Evolutionary conservation across 92 coral and sea anemone genomes (phyloP).

Genomic region (Epizoanthus stellaris): DNA sequence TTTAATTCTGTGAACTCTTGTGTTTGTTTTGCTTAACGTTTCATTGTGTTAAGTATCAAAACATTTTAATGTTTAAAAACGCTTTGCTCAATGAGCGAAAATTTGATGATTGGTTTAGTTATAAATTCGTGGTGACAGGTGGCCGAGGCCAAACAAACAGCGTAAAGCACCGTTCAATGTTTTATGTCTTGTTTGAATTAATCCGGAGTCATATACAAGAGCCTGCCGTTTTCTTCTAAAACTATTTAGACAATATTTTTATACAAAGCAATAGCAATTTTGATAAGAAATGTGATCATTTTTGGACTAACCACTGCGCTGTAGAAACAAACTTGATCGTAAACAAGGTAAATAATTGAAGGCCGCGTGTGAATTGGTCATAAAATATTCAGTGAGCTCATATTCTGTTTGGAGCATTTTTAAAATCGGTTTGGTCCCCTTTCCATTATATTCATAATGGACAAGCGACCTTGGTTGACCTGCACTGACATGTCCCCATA

Average conservation of each 20-base stretch:
- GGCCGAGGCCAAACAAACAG: neutral
- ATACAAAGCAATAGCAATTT: neutral
- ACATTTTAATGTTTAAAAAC: neutral
- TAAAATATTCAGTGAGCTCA: no score
- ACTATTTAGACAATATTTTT: neutral
- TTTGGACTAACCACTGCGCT: neutral
- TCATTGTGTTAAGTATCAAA: neutral
- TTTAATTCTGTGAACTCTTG: neutral
- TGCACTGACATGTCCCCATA: no score
- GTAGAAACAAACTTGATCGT: neutral
- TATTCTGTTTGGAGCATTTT: no score
- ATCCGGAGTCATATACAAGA: neutral
- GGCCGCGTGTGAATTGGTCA: no score
- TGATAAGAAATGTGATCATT: neutral
- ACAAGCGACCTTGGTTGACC: no score
- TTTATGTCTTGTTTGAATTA: neutral
- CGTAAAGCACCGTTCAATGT: neutral
- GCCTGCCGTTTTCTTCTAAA: neutral
- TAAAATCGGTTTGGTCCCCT: no score
- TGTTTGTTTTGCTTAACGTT: neutral
- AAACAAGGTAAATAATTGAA: neutral
- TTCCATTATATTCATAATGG: no score
- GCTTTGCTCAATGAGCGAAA: neutral
- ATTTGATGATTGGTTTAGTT: constrained; percentile 2
- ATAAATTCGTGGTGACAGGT: neutral